Conservation (phyloP, 2,113 vertebrate genomes). For the Galemys pyrenaicus region DNA sequence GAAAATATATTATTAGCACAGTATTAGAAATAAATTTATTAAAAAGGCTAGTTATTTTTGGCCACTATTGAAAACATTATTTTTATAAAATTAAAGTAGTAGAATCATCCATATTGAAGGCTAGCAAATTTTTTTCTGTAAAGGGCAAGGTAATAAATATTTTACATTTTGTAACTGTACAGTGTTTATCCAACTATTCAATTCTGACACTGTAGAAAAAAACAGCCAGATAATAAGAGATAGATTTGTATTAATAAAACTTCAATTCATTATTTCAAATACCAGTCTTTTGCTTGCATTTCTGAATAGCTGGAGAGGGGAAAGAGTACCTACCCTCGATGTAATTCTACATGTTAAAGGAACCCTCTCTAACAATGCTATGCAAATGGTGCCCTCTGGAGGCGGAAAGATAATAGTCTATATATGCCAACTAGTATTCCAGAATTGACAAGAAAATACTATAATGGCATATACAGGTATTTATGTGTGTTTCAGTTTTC, state of each 20-base stretch:
- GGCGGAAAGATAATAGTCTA: not conserved
- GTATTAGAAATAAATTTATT: constrained; percentile 73
- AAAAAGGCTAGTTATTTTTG: constrained; percentile 78
- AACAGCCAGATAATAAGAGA: constrained; percentile 2
- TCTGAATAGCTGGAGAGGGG: not conserved
- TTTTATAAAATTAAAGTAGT: constrained; percentile 66
- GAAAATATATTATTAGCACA: constrained; percentile 58
- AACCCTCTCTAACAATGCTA: not conserved
- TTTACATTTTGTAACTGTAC: not conserved
- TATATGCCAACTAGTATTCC: not conserved
- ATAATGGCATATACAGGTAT: not conserved
- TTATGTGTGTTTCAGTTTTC: not conserved
- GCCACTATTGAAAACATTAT: constrained; percentile 75
- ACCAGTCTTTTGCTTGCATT: not conserved
- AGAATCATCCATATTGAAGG: constrained; percentile 47
- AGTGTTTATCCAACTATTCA: not conserved
- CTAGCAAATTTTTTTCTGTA: constrained; percentile 15
- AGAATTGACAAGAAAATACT: not conserved
- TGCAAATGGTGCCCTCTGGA: not conserved
- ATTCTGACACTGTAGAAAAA: not conserved
- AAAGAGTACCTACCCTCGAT: not conserved
- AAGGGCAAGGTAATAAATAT: not conserved
- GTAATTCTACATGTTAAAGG: not conserved
- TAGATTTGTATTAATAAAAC: not conserved
- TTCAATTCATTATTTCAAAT: constrained; percentile 28